A percentile compares a stretch with the other conserved stretches of the same genome.
phyloP scores from a whole-genome alignment of 2,113 vertebrate species.

The Ranitomeya variabilis region DNA sequence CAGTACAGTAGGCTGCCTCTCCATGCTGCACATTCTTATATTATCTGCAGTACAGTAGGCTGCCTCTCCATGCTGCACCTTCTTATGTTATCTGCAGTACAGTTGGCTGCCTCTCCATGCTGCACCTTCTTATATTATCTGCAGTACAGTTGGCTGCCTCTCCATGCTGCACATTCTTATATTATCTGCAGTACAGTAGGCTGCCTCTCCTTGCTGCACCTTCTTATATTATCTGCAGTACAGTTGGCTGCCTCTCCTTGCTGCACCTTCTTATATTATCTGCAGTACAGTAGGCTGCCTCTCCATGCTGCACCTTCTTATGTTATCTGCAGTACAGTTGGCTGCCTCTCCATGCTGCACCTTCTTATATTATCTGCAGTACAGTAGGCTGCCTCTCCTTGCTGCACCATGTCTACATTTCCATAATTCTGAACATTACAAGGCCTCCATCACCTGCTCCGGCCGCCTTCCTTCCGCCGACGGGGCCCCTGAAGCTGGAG shows the following conservation, averaged over 20 bases:
- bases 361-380: background rate
- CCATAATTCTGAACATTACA: no score
- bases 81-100: background rate
- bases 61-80: background rate
- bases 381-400: background rate
- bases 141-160: background rate
- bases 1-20: background rate
- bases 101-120: background rate
- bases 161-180: background rate
- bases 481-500: conserved; percentile 59
- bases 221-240: background rate
- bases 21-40: background rate
- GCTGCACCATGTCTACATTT: background rate
- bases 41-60: background rate
- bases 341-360: background rate
- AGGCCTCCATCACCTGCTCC: conserved; percentile 55
- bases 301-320: background rate
- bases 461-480: background rate
- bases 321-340: background rate
- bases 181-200: background rate
- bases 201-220: background rate
- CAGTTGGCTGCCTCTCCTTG: background rate
- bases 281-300: background rate
- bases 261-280: background rate
- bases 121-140: background rate